Evolutionary conservation across 2,797 vertebrate genomes (phyloP), one percentile per base, ranked within the genome.

Genomic region (Darevskia nairensis): DNA sequence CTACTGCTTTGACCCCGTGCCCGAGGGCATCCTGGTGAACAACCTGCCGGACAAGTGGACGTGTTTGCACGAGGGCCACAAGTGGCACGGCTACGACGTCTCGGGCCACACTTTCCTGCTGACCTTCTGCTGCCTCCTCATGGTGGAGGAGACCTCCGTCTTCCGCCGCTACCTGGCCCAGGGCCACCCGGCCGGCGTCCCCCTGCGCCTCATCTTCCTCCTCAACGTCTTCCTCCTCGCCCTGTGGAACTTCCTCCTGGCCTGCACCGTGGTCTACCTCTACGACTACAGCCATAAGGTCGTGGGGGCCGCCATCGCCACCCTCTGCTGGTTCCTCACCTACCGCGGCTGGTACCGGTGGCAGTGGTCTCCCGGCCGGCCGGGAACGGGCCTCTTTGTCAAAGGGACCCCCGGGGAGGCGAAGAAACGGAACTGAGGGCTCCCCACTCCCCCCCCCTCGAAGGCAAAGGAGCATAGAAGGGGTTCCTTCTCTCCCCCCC

Each of bases 21-120:
- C 95, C 27, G 94, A 79, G 50, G 96, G 96, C 85, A 91, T 95
- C 84, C 88, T 98, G 90, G 92, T 98, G 21, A 94, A 96, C 0
- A 97, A 97, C 83, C 96, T 97, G 1, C 96, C 97, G 17, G 97
- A 96, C 90, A 98, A 98, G 87, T 92, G 95, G 0, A 95, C 92
- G 84, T 98, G 98, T 85, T 95, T 98, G 25, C 95, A 88, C 2
- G 95, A 96, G 0, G 98, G 98, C 92, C 97, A 98, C 97, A 91
- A 97, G 82, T 98, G 98, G 98, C 95, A 97, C 9, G 98, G 98
- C 13, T 98, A 98, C 80, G 97, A 98, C 0, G 97, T 98, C 55
- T 98, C 98, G 6, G 97, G 98, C 78, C 98, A 98, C 10, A 96
- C 98, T 84, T 98, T 99, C 95, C 96, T 98, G 78, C 97, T 99